phyloP scores from a whole-genome alignment of 1,140 invertebrate species.

The Hydropsyche tenuis region DNA sequence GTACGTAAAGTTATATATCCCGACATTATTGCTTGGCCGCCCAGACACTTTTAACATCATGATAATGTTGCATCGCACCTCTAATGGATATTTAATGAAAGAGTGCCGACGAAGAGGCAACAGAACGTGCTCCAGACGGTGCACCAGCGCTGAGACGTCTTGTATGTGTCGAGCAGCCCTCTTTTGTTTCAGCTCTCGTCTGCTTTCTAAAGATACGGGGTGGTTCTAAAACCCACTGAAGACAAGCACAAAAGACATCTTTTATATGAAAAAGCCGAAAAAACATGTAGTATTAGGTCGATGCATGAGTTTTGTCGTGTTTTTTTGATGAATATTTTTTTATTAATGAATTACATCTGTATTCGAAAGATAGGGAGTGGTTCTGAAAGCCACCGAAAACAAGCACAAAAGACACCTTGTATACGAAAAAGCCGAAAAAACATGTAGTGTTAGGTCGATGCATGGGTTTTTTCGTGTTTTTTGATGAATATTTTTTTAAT shows the following conservation, averaged over 20 bases:
- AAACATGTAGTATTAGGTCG: too few relatives aligned
- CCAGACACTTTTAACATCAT: constrained; percentile 24
- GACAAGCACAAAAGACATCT: not conserved
- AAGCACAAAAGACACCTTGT: too few relatives aligned
- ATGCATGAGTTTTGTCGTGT: too few relatives aligned
- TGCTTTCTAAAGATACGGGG: not conserved
- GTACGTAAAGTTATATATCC: constrained; percentile 1
- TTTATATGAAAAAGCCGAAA: not conserved
- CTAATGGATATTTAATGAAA: constrained; percentile 48
- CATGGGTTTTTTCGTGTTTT: too few relatives aligned
- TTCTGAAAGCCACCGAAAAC: too few relatives aligned
- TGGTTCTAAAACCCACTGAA: constrained; percentile 17
- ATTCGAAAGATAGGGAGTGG: too few relatives aligned
- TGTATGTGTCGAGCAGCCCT: constrained; percentile 13
- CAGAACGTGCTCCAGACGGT: not conserved
- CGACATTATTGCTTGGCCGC: constrained; percentile 1
- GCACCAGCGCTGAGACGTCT: not conserved
- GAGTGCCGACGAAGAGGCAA: constrained; percentile 17
- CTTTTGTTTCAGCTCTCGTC: constrained; percentile 24
- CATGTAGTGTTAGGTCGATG: too few relatives aligned
- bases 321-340: too few relatives aligned
- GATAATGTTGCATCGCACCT: constrained; percentile 22
- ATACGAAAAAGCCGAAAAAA: too few relatives aligned
- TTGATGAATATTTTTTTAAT: too few relatives aligned
- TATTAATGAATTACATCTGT: too few relatives aligned